phyloP scores from a whole-genome alignment of 2,113 vertebrate species.

The Hemiprocne comata region DNA sequence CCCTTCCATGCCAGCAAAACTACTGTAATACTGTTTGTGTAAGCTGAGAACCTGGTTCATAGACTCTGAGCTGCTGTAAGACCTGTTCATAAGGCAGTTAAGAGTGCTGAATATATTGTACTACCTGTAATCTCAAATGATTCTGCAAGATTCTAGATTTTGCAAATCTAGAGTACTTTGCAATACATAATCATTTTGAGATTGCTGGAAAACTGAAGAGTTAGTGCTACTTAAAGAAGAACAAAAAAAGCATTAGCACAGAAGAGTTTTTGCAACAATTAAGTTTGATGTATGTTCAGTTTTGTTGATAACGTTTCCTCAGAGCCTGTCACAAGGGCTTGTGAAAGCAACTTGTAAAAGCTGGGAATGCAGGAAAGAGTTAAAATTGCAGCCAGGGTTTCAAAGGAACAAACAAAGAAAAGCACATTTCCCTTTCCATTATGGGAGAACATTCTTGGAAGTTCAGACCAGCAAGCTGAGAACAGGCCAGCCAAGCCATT shows the following conservation, averaged over 20 bases:
- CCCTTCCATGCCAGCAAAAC: background rate
- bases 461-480: constrained; percentile 16
- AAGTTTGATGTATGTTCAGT: constrained; percentile 8
- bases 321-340: background rate
- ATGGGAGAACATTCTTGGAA: background rate
- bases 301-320: constrained; percentile 24
- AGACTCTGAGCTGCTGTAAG: background rate
- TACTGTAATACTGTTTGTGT: background rate
- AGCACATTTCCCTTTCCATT: constrained; percentile 5
- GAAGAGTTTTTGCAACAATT: constrained; percentile 19
- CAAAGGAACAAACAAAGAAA: constrained; percentile 31
- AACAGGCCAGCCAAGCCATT: background rate
- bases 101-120: background rate
- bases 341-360: constrained; percentile 16
- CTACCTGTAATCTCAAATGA: background rate
- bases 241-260: constrained; percentile 49
- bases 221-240: constrained; percentile 24
- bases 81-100: background rate
- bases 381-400: constrained; percentile 24
- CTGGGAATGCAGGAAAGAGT: constrained; percentile 3
- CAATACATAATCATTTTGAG: background rate
- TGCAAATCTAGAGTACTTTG: background rate
- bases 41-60: background rate
- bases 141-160: background rate
- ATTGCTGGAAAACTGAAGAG: constrained; percentile 14